Evolutionary conservation across 2,113 vertebrate species (phyloP).

Genomic region (Colius striatus): DNA sequence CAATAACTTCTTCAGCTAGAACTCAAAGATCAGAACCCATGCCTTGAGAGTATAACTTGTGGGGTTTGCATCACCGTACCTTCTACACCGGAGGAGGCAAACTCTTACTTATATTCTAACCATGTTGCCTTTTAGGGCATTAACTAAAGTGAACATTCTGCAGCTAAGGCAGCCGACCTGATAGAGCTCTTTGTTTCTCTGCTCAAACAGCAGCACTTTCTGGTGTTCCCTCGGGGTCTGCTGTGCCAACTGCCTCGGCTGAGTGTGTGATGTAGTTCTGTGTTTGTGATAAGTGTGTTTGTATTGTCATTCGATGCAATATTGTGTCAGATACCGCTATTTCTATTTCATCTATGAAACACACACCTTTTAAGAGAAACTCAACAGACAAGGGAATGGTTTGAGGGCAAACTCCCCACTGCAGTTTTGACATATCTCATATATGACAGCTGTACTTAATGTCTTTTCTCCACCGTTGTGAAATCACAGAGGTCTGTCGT

Average conservation of each 20-base stretch:
- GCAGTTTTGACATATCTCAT: slow-evolving; percentile 10
- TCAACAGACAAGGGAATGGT: slow-evolving; percentile 43
- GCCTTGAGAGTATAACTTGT: slow-evolving; percentile 16
- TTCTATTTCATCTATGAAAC: slow-evolving; percentile 49
- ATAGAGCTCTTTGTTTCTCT: slow-evolving; percentile 43
- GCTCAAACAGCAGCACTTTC: slow-evolving; percentile 45
- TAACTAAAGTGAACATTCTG: slow-evolving; percentile 31
- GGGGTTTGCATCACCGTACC: neutral
- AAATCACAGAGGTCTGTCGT: slow-evolving; percentile 11
- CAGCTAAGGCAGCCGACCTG: slow-evolving; percentile 31
- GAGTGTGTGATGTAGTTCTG: slow-evolving; percentile 1
- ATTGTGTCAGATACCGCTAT: slow-evolving; percentile 49
- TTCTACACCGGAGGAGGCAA: slow-evolving; percentile 5
- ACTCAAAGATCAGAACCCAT: neutral
- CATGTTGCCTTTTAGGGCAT: slow-evolving; percentile 21
- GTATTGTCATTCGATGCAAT: slow-evolving; percentile 40
- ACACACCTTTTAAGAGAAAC: slow-evolving; percentile 48
- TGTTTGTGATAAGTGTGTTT: slow-evolving; percentile 53
- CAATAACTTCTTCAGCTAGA: slow-evolving; percentile 38
- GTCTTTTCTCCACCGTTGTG: neutral
- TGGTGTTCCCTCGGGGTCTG: slow-evolving; percentile 47
- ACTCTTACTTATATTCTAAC: slow-evolving; percentile 6
- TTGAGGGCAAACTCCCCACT: slow-evolving; percentile 53
- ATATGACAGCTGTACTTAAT: slow-evolving; percentile 31
- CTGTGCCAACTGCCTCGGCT: slow-evolving; percentile 51